Evolutionary conservation across 2,888 invertebrate species (phyloP).

Genomic region (Embidobia sp.): DNA sequence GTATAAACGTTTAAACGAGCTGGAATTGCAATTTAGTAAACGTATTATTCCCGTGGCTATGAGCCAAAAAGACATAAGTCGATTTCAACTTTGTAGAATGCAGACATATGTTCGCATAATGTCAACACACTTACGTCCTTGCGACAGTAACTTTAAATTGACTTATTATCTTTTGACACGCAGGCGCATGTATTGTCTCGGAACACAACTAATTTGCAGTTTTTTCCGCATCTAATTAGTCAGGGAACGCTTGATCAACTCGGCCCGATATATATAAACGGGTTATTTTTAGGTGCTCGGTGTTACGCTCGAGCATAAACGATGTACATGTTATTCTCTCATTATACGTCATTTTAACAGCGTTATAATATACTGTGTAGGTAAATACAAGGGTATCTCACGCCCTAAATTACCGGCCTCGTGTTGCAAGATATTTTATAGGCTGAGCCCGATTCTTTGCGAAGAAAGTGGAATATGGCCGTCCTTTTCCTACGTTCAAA

Average conservation of each 20-base stretch:
- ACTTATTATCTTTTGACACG: conserved; percentile 55
- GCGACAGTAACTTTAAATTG: conserved; percentile 47
- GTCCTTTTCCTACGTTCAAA: conserved; percentile 46
- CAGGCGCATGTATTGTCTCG: conserved; percentile 28
- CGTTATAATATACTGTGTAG: conserved; percentile 34
- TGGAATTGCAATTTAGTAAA: conserved; percentile 50
- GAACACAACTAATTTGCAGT: conserved; percentile 3
- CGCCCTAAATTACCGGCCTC: conserved; percentile 67
- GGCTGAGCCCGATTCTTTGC: conserved; percentile 66
- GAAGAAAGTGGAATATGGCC: conserved; percentile 50
- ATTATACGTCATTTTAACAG: conserved; percentile 51
- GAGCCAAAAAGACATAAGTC: conserved; percentile 59
- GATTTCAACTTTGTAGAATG: conserved; percentile 51
- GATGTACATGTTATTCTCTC: conserved; percentile 40
- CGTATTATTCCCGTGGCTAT: conserved; percentile 49
- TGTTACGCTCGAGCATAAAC: conserved; percentile 19
- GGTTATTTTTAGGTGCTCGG: conserved; percentile 31
- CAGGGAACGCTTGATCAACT: conserved; percentile 4
- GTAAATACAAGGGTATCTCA: conserved; percentile 65
- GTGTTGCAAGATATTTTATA: conserved; percentile 56
- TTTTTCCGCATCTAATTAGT: conserved; percentile 12
- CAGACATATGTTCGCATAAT: conserved; percentile 52
- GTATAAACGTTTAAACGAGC: conserved; percentile 47
- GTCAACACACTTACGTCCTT: conserved; percentile 53
- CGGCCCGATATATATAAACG: conserved; percentile 1